These are phyloP conservation scores for Macquaria ambigua DNA, from an alignment of 2,113 vertebrate genomes.

Conservation along the genomic window DNA sequence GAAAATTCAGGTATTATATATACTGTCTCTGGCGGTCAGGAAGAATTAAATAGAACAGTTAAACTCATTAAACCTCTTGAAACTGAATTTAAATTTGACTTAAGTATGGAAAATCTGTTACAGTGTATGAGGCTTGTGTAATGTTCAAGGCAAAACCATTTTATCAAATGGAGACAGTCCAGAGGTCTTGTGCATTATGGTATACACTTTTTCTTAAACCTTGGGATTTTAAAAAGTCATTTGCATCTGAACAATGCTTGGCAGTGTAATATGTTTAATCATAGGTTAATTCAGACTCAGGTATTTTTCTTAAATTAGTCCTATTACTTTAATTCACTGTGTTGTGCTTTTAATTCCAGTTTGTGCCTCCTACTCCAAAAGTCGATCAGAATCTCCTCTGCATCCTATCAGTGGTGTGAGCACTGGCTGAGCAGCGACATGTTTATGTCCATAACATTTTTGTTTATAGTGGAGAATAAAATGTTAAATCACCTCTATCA, in stretches of 20 bases:
- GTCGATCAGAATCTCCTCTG: conserved; percentile 14
- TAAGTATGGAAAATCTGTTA: neutral
- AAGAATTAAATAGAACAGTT: neutral
- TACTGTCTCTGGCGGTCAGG: too few relatives aligned
- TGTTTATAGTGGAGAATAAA: conserved; percentile 65
- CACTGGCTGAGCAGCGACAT: conserved; percentile 37
- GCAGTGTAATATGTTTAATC: neutral
- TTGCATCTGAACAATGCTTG: neutral
- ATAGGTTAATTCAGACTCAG: neutral
- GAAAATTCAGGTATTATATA: neutral
- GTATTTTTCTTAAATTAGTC: neutral
- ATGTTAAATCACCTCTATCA: conserved; percentile 56
- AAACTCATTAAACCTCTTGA: neutral
- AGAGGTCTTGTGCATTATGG: neutral
- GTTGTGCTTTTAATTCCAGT: neutral
- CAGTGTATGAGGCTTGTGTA: too few relatives aligned
- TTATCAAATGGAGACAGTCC: neutral
- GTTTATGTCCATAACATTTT: conserved; percentile 58
- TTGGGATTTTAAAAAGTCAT: neutral
- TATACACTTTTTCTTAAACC: neutral
- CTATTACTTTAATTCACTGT: neutral
- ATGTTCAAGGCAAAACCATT: neutral
- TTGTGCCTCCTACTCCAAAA: neutral
- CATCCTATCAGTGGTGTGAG: conserved; percentile 31
- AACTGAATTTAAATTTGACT: neutral